phyloP scores from a whole-genome alignment of 30 jellyfish, hydroid and myxozoan genomes.

The Chironex yamaguchii region DNA sequence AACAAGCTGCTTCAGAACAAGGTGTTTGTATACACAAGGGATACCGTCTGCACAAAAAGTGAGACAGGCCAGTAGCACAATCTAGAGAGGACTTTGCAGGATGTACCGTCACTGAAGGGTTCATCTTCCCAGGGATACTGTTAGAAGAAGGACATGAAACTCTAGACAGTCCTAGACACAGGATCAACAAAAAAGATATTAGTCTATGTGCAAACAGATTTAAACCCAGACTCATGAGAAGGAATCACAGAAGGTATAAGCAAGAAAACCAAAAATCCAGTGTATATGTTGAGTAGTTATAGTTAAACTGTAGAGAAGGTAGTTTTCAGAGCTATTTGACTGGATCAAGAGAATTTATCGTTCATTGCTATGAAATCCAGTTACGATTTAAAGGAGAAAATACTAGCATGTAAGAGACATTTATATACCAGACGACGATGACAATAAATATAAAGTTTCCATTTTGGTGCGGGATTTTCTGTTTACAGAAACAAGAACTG shows the following conservation, averaged over 20 bases:
- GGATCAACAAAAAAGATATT: constrained; percentile 29
- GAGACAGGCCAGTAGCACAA: constrained; percentile 13
- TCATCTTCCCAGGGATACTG: constrained; percentile 50
- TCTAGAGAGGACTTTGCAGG: neutral
- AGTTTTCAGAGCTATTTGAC: constrained; percentile 33
- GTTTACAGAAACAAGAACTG: constrained; percentile 61
- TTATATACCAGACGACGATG: constrained; percentile 39
- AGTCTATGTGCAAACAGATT: neutral
- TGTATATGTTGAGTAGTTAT: constrained; percentile 9
- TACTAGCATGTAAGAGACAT: constrained; percentile 50
- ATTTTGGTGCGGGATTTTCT: constrained; percentile 51
- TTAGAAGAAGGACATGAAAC: constrained; percentile 21
- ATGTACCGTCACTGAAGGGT: constrained; percentile 25
- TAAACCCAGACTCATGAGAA: constrained; percentile 38
- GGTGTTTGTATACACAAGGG: constrained; percentile 62
- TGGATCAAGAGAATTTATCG: constrained; percentile 45
- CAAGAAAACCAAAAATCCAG: constrained; percentile 25
- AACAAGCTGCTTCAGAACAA: constrained; percentile 31
- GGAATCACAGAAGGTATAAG: constrained; percentile 13
- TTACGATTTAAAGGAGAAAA: constrained; percentile 33
- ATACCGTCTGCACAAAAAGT: constrained; percentile 45
- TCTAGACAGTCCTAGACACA: constrained; percentile 23
- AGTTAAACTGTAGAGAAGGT: constrained; percentile 28
- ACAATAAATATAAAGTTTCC: constrained; percentile 38
- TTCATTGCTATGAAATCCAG: constrained; percentile 23